Evolutionary conservation across 2,888 invertebrate species (phyloP), one percentile per base, ranked within the genome.

Genomic region (Heliconius aoede): DNA sequence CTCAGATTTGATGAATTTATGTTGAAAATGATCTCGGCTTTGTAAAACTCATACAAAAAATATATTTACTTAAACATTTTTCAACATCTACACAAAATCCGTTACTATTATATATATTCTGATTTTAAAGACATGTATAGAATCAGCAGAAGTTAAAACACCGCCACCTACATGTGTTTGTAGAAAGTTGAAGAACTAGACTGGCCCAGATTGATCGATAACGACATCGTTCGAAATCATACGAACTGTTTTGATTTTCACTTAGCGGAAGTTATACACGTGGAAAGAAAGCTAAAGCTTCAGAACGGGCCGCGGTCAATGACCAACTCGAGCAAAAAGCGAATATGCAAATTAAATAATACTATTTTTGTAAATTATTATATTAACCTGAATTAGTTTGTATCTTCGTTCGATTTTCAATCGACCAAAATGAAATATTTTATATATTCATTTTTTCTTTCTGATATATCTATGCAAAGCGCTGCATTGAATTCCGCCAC

Each of bases 121-220:
- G 2, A 60, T 26, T 60, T 68, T 69, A 40, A 72, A 26, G 18
- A 13, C 18, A 40, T 28, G 3, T 11, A 26, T 26, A 11, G 13
- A 79, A 83, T 75, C 81, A 79, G 81, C 84, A 80, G 83, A 85
- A 86, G 83, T 85, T 82, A 83, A 85, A 85, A 87, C 86, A 88
- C 87, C 89, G 88, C 88, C 89, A 88, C 87, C 88, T 87, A 91
- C 90, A 85, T 86, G 86, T 86, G 85, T 85, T 85, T 82, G 89
- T 93, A 93, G 94, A 94, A 94, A 94, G 94, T 93, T 91, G 91
- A 89, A 87, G 89, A 93, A 93, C 92, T 93, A 90, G 92, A 91
- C 85, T 88, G 87, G 86, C 88, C 89, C 85, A 87, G 88, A 89
- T 89, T 86, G 87, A 88, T 85, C 85, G 83, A 84, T 85, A 83